Base-by-base conservation (phyloP, 2,113 vertebrate species). In the Oncorhynchus nerka region DNA sequence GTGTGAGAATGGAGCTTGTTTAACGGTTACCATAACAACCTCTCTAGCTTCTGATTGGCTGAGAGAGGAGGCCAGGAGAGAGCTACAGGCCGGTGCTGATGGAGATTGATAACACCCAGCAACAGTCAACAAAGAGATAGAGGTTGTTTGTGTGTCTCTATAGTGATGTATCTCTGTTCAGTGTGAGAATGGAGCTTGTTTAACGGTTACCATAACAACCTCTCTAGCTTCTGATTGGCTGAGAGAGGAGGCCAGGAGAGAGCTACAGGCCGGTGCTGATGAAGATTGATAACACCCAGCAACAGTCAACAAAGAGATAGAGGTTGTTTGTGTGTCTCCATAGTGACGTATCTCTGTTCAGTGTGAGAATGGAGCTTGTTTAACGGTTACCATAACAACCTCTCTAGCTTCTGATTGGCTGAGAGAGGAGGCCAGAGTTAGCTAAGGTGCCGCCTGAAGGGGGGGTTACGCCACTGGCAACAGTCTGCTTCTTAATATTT, bases 91-190 rank as follows among this genome's bases (percentile, higher is more conserved):
- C 4, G 30, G 30, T 32, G 30, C 30, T 32, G 30, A 32, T 32
- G 4, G 4, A 32, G 30, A 5, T 5, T 5, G 30, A 32, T 5
- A 32, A 5, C 30, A 32, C 30, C 30, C 30, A 32, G 4, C 4
- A 5, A 32, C 30, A 32, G 4, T 32, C 30, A 32, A 32, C 30
- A 5, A 32, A 32, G 4, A 48, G 74, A 67, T n/a, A 61, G 67
- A 8, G 49, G 5, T 28, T 15, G 71, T 55, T 12, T 30, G 51
- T 30, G 20, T 76, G 87, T 90, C 81, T 83, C 91, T 89, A 89
- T 91, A 90, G 90, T 84, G 86, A 92, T 87, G 84, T 86, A 86
- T 83, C 84, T 91, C 88, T 91, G 91, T 88, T 86, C 87, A 85
- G 89, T 72, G 76, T 89, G 85, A 91, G 89, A 92, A 92, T 91